Evolutionary conservation across 1,140 invertebrate genomes (phyloP), one percentile per base, ranked within the genome.

Genomic region (Archegozetes longisetosus): DNA sequence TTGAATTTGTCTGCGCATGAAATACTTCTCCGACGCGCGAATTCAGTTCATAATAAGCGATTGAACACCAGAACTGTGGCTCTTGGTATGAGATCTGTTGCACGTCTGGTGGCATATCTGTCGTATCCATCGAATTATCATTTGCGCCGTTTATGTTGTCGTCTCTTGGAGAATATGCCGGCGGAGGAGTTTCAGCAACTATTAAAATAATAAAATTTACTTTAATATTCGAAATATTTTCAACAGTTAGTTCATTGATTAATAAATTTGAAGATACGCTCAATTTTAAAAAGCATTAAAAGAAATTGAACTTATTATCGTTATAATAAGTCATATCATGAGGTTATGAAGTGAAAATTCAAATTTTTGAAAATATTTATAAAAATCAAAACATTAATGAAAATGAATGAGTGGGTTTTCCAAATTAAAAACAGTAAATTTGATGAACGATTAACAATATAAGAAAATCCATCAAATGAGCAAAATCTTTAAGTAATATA

Each of bases 91-190:
- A 71, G 12, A 77, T 72, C 53, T 72, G 71, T 56, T 71, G 68
- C 52, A 74, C 64, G 64, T 71, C 64, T 40, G 60, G 20, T 22
- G 56, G 26, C 4, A 63, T 25, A 14, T 29, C 52, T 2, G 55
- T 23, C 6, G 60, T 65, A 46, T 67, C 64, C 61, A 64, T 65
- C 32, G 32, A 40, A 3, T 53, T n/a, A 13, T 58, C 54, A 22
- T 65, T 59, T 20, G 46, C 46, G 51, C 46, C 55, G 40, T 53
- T 57, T 17, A 61, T 55, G 26, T 55, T 59, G 23, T 62, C 57
- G 54, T 64, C 79, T 76, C 82, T 83, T 0, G 88, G 88, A 65
- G 86, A 89, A 68, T 94, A 94, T 0, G 88, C 88, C 0, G 91
- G 91, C 3, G 92, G 90, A 26, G 91, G 90, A 4, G 89, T 92